Conservation (phyloP, 2,113 vertebrate genomes). For the Ptilorrhoa leucosticta region DNA sequence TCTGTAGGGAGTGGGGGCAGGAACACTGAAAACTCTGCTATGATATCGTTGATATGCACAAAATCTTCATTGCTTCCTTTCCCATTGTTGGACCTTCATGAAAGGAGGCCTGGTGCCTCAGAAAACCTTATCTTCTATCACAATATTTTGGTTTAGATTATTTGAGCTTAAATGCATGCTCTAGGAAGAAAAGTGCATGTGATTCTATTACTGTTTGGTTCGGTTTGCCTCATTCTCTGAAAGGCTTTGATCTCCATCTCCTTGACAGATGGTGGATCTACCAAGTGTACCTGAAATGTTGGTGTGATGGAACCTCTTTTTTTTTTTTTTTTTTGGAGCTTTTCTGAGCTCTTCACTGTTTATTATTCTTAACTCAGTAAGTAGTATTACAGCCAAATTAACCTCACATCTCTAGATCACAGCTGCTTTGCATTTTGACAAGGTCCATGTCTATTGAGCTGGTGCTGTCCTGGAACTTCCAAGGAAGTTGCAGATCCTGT, state of each 20-base stretch:
- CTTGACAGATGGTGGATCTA: neutral
- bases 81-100: accelerated
- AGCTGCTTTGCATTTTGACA: neutral
- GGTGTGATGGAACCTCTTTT: neutral
- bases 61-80: neutral
- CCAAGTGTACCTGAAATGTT: neutral
- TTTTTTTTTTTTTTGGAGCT: neutral
- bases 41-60: neutral
- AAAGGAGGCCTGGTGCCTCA: neutral
- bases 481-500: neutral
- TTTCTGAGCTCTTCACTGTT: neutral
- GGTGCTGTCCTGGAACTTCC: neutral
- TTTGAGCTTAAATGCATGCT: neutral
- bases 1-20: neutral
- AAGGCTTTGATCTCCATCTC: neutral
- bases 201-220: neutral
- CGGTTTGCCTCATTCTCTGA: neutral
- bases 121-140: neutral
- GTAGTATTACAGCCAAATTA: neutral
- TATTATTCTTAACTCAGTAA: neutral
- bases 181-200: neutral
- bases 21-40: neutral
- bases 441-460: neutral
- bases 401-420: neutral
- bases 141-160: neutral